Percentiles rank a stretch among this genome's conserved stretches.
These are phyloP conservation scores for Numida meleagris DNA, from an alignment of 2,113 vertebrate genomes.

Conservation along the genomic window DNA sequence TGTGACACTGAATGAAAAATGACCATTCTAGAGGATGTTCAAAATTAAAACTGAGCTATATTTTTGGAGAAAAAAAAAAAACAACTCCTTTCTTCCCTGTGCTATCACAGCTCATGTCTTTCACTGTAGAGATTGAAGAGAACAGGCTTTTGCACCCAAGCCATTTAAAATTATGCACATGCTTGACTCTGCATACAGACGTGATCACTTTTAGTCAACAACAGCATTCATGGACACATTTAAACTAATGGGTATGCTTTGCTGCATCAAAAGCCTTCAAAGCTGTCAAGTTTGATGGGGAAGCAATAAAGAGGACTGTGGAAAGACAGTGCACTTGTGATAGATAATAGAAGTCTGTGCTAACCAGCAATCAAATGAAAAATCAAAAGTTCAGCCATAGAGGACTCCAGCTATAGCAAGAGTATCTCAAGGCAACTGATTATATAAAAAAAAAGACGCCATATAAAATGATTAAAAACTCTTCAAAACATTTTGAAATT, in stretches of 20 bases:
- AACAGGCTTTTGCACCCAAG: not conserved
- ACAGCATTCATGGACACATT: not conserved
- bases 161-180: accelerated
- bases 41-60: not conserved
- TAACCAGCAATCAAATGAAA: not conserved
- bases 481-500: not conserved
- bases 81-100: not conserved
- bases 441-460: not conserved
- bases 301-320: not conserved
- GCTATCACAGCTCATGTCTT: not conserved
- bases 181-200: not conserved
- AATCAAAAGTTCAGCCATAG: not conserved
- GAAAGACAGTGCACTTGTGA: not conserved
- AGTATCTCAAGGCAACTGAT: not conserved
- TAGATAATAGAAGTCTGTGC: not conserved
- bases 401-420: not conserved
- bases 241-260: not conserved
- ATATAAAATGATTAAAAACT: not conserved
- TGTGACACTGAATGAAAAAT: not conserved
- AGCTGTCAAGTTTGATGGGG: not conserved
- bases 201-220: not conserved
- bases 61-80: not conserved
- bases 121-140: not conserved
- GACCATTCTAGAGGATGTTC: not conserved
- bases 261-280: not conserved